Base-by-base conservation (phyloP, 1,140 invertebrate genomes). In the Lamellibrachia luymesi region DNA sequence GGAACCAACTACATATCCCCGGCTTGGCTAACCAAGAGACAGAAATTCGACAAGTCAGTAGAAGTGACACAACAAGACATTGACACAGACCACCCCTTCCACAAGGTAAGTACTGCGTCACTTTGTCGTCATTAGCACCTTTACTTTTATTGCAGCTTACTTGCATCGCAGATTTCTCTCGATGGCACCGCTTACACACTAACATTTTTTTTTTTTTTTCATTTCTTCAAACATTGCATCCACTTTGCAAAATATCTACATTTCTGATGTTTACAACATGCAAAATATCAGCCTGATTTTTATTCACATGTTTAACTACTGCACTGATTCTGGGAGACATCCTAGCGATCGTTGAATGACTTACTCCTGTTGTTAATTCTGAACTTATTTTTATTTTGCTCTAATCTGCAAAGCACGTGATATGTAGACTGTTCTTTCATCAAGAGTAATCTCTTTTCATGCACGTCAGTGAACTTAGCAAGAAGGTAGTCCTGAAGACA, bases 41-140 rank as follows among this genome's bases (percentile, higher is more conserved):
- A 80, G 64, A 80, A 80, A 80, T 80, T 80, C 64, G 64, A 80
- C 64, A 80, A 80, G 64, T 80, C 64, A 80, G 64, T 80, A 80
- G 52, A 56, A 56, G 64, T 80, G 64, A 80, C 64, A 2, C 25
- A 22, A 80, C 8, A 80, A 6, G 64, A 80, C 64, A 80, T 22
- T 80, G 64, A 80, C 64, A 80, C 64, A 80, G 25, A 22, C 64
- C 64, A 80, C 64, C 64, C 64, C 25, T 10, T 80, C 25, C 1
- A 80, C 64, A 8, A 80, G 64, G 64, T 80, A 80, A 80, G 64
- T 22, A 80, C 64, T 80, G 13, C 25, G 4, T 80, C 64, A 80
- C 64, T 10, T 80, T 80, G 64, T 80, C 64, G 25, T 22, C 38
- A 38, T 38, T 38, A 38, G 17, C 64, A 17, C 13, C 25, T 2